Conservation (phyloP, 1,140 invertebrate species). For the Bombus superbus region DNA sequence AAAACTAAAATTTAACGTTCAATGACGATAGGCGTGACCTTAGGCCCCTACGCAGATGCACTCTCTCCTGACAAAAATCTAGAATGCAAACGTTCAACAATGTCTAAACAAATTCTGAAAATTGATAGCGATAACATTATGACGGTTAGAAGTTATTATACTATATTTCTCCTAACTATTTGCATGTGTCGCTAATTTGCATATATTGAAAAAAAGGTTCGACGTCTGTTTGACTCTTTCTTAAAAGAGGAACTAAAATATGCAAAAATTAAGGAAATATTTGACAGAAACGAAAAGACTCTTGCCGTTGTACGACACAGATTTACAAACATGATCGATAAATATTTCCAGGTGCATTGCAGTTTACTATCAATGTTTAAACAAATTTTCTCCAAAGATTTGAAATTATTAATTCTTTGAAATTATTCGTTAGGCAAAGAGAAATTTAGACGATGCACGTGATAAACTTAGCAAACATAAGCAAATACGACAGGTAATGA, state of each 20-base stretch:
- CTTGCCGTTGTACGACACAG: constrained; percentile 80
- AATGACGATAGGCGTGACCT: constrained; percentile 1
- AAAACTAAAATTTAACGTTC: background rate
- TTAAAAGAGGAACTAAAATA: constrained; percentile 15
- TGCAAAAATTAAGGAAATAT: constrained; percentile 80
- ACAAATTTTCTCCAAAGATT: background rate
- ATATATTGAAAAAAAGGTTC: background rate
- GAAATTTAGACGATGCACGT: background rate
- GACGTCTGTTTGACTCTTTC: constrained; percentile 18
- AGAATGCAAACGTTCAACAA: background rate
- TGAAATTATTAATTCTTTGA: background rate
- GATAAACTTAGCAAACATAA: constrained; percentile 14
- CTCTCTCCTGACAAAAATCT: background rate
- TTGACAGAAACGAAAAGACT: constrained; percentile 82
- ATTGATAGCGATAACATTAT: background rate
- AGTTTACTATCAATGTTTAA: constrained; percentile 64
- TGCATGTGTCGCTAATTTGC: background rate
- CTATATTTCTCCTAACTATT: too few species aligned
- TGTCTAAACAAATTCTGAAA: background rate
- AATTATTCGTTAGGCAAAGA: constrained; percentile 17
- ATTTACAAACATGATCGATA: constrained; percentile 82
- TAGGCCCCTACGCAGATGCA: constrained; percentile 8
- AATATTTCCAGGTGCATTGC: constrained; percentile 75
- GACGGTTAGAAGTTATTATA: background rate
- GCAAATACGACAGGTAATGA: constrained; percentile 4